Evolutionary conservation across 2,888 invertebrate genomes (phyloP), one percentile per base, ranked within the genome.

Genomic region (Diarsia brunnea): DNA sequence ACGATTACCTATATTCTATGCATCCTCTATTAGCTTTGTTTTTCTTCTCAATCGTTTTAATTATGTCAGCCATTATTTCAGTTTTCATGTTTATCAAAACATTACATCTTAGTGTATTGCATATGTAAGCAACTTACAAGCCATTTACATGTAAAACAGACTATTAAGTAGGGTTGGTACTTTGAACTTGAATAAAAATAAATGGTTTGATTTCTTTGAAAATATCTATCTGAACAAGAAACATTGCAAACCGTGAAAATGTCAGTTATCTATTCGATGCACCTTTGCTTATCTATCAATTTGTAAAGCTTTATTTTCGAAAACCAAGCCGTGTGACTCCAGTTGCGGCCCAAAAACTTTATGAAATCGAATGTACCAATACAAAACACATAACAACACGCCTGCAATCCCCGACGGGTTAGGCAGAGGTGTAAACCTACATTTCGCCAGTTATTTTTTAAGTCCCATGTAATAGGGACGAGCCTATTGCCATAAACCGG

Each of bases 91-190:
- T 84, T 88, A 88, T 88, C 87, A 77, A 79, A 73, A 81, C 88
- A 84, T 87, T 87, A 83, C 71, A 87, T 87, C 87, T 86, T 79
- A 80, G 82, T 79, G 88, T 86, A 86, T 84, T 87, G 87, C 87
- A 87, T 88, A 86, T 84, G 88, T 88, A 88, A 88, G 79, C 83
- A 84, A 88, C 84, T 84, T 87, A 87, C 87, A 88, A 81, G 73
- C 85, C 83, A 83, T 87, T 87, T 87, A 79, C 77, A 87, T 87
- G 88, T 84, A 88, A 88, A 87, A 84, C 70, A 84, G 79, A 81
- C 83, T 73, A 84, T 87, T 86, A 82, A 58, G 12, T 78, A 87
- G 87, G 87, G 87, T 45, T 88, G 79, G 14, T 19, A 51, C 55
- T 19, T 4, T 14, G 0, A 12, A 19, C 0, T 47, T 47, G 4